Percentiles rank a stretch among this genome's conserved stretches.
Evolutionary conservation across 2,113 vertebrate genomes (phyloP).

Genomic region (Toxotes chatareus): DNA sequence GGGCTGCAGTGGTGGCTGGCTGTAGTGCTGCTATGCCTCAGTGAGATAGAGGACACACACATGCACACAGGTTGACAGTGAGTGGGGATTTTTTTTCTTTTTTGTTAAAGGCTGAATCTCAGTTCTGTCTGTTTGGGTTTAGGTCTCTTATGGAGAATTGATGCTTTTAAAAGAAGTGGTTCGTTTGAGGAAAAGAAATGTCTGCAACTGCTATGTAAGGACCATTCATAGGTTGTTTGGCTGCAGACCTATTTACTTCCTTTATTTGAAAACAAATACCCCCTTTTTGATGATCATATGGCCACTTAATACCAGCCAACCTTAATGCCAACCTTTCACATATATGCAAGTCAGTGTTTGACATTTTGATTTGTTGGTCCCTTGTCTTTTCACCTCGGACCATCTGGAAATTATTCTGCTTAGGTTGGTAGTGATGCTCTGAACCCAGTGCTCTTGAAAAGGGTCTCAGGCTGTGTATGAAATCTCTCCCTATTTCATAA

Average conservation of each 20-base stretch:
- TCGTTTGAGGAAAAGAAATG: slow-evolving; percentile 24
- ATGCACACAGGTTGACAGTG: slow-evolving; percentile 33
- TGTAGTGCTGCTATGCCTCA: slow-evolving; percentile 64
- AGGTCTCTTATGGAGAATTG: slow-evolving; percentile 12
- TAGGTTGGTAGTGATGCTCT: not conserved
- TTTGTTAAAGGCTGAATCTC: slow-evolving; percentile 27
- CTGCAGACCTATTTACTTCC: not conserved
- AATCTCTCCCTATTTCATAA: not conserved
- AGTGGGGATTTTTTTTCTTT: slow-evolving; percentile 17
- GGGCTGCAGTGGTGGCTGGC: slow-evolving; percentile 68
- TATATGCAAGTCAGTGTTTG: not conserved
- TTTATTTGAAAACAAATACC: not conserved
- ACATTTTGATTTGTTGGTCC: not conserved
- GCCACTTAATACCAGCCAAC: not conserved
- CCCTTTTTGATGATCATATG: not conserved
- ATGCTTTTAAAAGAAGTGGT: slow-evolving; percentile 16
- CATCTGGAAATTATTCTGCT: not conserved
- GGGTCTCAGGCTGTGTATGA: not conserved
- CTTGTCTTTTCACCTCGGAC: not conserved
- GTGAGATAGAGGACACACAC: slow-evolving; percentile 63
- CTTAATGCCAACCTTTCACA: not conserved
- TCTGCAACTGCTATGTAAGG: not conserved
- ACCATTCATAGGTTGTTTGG: not conserved
- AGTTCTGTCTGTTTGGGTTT: slow-evolving; percentile 40
- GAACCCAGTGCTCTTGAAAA: not conserved